A percentile compares a stretch with the other conserved stretches of the same genome.
phyloP scores from a whole-genome alignment of 2,797 vertebrate genomes.

The Megaceryle alcyon region DNA sequence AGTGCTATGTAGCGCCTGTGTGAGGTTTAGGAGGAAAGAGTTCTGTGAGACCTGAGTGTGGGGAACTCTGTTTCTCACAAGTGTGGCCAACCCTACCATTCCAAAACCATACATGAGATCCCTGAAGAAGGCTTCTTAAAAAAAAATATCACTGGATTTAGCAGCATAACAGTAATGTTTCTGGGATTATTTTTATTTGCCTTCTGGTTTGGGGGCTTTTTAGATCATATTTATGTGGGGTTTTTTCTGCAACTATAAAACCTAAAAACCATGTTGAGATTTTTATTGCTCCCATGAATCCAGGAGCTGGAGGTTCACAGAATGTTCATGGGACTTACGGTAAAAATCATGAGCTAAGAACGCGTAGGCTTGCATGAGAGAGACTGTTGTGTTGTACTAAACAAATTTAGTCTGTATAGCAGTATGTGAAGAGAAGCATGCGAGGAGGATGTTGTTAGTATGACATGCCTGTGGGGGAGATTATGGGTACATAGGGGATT shows the following conservation, averaged over 20 bases:
- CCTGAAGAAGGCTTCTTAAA: not conserved
- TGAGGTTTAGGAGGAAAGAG: not conserved
- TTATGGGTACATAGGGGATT: not conserved
- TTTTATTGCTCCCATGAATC: constrained; percentile 56
- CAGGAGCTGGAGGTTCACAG: constrained; percentile 41
- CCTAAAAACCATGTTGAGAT: constrained; percentile 20
- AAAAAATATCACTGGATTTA: not conserved
- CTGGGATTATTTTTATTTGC: constrained; percentile 62
- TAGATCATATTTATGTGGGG: not conserved
- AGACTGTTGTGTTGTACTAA: not conserved
- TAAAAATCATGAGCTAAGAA: constrained; percentile 35
- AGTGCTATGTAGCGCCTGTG: not conserved
- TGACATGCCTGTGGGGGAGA: not conserved
- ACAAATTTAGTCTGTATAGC: not conserved
- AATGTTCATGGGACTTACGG: constrained; percentile 1
- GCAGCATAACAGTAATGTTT: constrained; percentile 7
- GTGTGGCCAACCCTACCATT: not conserved
- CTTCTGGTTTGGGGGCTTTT: constrained; percentile 34
- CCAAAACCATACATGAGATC: not conserved
- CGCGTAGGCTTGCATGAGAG: not conserved
- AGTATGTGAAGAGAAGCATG: not conserved
- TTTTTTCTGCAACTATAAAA: constrained; percentile 43
- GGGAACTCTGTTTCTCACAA: not conserved
- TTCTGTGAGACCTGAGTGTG: not conserved
- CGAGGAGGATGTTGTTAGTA: not conserved